Percentiles rank a stretch among this genome's conserved stretches.
These are phyloP conservation scores for Lepus townsendii DNA, from an alignment of 2,797 vertebrate genomes.

Conservation along the genomic window DNA sequence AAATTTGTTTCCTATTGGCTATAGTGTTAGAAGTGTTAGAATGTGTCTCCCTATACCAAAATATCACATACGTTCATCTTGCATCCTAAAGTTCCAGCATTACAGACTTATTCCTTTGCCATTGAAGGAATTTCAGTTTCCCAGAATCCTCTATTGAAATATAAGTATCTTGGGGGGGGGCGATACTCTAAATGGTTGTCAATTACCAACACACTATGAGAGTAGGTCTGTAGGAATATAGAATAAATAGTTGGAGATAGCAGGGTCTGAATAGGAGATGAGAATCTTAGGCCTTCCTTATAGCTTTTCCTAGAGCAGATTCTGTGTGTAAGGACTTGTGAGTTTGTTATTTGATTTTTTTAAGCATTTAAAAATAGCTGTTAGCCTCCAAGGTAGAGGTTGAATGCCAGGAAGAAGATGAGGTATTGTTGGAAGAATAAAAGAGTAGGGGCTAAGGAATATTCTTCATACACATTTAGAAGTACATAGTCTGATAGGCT, in stretches of 20 bases:
- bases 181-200: constrained; percentile 28
- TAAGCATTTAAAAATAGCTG: constrained; percentile 56
- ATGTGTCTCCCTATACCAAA: neutral
- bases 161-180: constrained; percentile 16
- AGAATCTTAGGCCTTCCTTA: constrained; percentile 38
- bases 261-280: neutral
- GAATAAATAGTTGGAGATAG: constrained; percentile 15
- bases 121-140: constrained; percentile 55
- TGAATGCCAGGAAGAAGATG: constrained; percentile 35
- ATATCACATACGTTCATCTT: neutral
- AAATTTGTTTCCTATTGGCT: neutral
- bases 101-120: constrained; percentile 27
- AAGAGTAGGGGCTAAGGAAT: neutral
- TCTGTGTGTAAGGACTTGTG: constrained; percentile 53
- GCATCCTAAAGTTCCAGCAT: constrained; percentile 54
- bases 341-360: constrained; percentile 64
- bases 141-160: constrained; percentile 35
- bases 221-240: constrained; percentile 47
- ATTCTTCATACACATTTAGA: neutral
- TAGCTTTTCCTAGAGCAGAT: constrained; percentile 42
- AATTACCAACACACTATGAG: constrained; percentile 7
- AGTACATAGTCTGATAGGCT: neutral
- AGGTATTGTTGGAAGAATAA: constrained; percentile 8
- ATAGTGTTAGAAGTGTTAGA: neutral
- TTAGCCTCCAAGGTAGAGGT: constrained; percentile 45